These are phyloP conservation scores for Clarias platycephalus DNA, from an alignment of 2,797 vertebrate species.

Conservation along the genomic window DNA sequence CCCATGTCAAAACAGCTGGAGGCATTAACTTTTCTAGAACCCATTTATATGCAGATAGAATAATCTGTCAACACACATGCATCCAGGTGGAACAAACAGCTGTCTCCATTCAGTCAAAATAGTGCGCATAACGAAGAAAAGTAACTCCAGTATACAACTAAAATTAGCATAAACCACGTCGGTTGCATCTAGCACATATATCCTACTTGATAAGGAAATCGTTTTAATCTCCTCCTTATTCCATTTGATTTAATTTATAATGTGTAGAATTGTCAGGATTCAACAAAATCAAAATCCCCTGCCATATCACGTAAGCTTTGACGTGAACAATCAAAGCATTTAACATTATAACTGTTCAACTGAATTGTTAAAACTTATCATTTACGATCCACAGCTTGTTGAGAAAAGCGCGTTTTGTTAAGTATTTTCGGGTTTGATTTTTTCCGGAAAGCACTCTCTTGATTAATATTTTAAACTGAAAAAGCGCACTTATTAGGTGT, in stretches of 20 bases:
- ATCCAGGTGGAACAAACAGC: constrained; percentile 29
- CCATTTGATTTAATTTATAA: neutral
- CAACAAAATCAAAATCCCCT: neutral
- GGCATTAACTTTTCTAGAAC: constrained; percentile 10
- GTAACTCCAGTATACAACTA: constrained; percentile 4
- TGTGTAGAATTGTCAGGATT: neutral
- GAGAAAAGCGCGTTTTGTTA: neutral
- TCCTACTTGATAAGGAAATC: neutral
- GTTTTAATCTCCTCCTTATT: neutral
- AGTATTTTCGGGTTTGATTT: neutral
- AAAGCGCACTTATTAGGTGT: neutral
- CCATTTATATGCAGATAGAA: constrained; percentile 7
- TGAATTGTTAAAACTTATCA: neutral
- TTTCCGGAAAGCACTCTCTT: neutral
- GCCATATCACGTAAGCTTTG: neutral
- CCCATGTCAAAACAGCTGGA: constrained; percentile 8
- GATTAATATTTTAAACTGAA: constrained; percentile 1
- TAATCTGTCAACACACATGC: constrained; percentile 34
- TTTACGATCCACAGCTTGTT: neutral
- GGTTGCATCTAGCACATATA: constrained; percentile 6
- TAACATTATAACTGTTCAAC: neutral
- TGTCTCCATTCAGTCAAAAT: constrained; percentile 18
- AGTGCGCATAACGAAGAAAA: constrained; percentile 23
- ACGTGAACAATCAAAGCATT: constrained; percentile 10
- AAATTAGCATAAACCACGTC: neutral